Base-by-base conservation (phyloP, 2,888 invertebrate species). In the Aethes cnicana region DNA sequence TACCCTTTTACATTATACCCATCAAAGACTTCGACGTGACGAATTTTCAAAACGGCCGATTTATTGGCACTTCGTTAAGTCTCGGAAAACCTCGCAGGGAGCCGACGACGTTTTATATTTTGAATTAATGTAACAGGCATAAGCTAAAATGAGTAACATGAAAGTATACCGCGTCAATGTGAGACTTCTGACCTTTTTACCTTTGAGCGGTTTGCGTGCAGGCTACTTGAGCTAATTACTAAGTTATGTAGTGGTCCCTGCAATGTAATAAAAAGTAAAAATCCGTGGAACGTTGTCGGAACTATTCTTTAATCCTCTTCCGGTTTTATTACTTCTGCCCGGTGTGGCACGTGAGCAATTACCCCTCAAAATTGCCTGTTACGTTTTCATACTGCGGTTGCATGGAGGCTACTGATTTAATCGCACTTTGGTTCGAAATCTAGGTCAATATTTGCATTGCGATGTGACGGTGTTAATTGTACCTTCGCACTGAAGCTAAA, bases 361-460 rank as follows among this genome's bases (percentile, higher is more conserved):
- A 67, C 52, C 61, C 54, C 60, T 57, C 57, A 53, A 44, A 65
- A 60, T 55, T 55, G 56, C 56, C 58, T 47, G 54, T 70, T 62
- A 62, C 52, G 37, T 42, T 53, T 33, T 36, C 25, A 41, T 43
- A 33, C 21, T 28, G n/a, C 14, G 30, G 42, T 20, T 39, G 32
- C 42, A 25, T 42, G 23, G 25, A 46, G 42, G 21, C 32, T 18
- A 17, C 28, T 28, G 18, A n/a, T 18, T 11, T 18, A 16, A 39
- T 23, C 8, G 33, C 18, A 6, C 12, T 17, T 30, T 12, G 21
- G 14, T 36, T 23, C 9, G 7, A 9, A 17, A 30, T 49, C 36
- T 23, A 36, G 43, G 50, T 4, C 43, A 30, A 17, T 9, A 46
- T 37, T 44, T 44, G 14, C 37, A 37, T 50, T 18, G 11, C 4